Conservation (phyloP, 2,113 vertebrate species). For the Picathartes gymnocephalus region DNA sequence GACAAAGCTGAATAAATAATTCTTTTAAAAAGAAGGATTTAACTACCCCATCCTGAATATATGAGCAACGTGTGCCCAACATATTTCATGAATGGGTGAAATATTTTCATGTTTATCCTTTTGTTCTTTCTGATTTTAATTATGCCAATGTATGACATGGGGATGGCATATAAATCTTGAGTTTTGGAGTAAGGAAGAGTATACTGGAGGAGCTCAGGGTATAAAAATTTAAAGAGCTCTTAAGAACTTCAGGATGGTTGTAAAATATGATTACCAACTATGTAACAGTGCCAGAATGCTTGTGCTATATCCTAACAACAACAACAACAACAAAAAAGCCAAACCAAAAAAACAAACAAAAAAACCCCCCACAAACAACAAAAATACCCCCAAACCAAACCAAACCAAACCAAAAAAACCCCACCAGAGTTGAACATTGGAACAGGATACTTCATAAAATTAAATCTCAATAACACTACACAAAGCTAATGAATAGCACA, state of each 20-base stretch:
- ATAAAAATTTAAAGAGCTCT: conserved; percentile 1
- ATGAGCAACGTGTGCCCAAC: background rate
- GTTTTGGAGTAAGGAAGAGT: background rate
- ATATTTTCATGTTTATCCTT: background rate
- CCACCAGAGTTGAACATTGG: background rate
- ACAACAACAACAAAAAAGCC: background rate
- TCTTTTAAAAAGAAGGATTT: background rate
- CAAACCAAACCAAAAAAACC: too few relatives aligned
- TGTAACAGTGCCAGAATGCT: background rate
- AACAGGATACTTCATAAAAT: background rate
- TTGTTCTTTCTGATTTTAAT: background rate
- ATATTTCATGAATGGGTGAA: background rate
- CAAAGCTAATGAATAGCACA: background rate
- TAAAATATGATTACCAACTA: background rate
- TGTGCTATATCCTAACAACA: background rate
- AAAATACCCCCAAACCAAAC: background rate
- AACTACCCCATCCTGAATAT: background rate
- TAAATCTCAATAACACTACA: background rate
- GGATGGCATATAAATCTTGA: background rate
- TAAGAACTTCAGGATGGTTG: background rate
- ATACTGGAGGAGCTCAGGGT: background rate
- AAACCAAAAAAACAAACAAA: background rate
- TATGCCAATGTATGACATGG: background rate
- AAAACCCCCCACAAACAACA: background rate
- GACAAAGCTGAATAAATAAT: background rate